Evolutionary conservation across 2,113 vertebrate genomes (phyloP), one percentile per base, ranked within the genome.

Genomic region (Elachura formosa): DNA sequence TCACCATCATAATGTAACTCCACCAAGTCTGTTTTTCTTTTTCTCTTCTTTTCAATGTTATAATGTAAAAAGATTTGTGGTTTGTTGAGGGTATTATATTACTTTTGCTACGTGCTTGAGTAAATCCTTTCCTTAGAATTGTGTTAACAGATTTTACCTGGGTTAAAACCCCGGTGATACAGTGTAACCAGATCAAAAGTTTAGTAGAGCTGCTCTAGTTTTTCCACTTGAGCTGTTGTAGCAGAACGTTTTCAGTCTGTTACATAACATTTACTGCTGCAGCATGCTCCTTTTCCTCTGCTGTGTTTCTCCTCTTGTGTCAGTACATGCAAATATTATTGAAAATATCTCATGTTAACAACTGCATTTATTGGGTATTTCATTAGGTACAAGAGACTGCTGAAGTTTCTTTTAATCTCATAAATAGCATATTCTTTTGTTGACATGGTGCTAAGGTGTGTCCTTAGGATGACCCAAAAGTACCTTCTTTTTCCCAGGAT

Each of bases 1-100:
- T 97, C 75, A 86, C 85, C 76, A 95, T 96, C 90, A 97, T 92
- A 94, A 96, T 95, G 91, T 97, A 96, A 96, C 93, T 97, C 95
- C 97, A 94, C 97, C 96, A 97, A 97, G 96, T 95, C 88, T 97
- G 36, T 84, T 89, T 95, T 93, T 78, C 12, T 75, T 94, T 82
- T 49, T 34, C n/a, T 17, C 31, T 72, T 79, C 15, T 79, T 33
- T 69, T 77, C 25, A 28, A 24, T 89, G 75, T 93, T 94, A 29
- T 68, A 77, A 56, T 56, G 64, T 78, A 90, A 83, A 90, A 71
- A 85, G 93, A 59, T 71, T 5, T 24, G 8, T 89, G 51, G 25
- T 76, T 49, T 88, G n/a, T 93, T 95, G 74, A 55, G 46, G 96
- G 55, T 72, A 56, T 31, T 63, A 9, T 36, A n/a, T 68, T 90